Conservation (phyloP, 2,797 vertebrate genomes). For the Macropus fuliginosus region DNA sequence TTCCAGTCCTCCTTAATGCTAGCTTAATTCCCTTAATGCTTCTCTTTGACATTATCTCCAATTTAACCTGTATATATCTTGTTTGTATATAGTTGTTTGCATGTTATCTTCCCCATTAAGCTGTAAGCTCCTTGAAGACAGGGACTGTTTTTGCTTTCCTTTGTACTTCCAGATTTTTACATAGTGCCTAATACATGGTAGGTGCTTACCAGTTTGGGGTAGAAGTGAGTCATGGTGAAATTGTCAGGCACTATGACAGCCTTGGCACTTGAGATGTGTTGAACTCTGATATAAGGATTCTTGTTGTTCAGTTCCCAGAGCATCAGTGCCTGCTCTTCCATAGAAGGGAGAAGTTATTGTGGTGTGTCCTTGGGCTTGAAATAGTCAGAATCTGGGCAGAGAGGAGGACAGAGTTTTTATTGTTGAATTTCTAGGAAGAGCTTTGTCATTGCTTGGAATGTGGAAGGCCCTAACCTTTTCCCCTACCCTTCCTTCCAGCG, state of each 20-base stretch:
- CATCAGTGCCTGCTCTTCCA: neutral
- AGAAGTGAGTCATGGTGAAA: neutral
- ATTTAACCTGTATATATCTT: neutral
- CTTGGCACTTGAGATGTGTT: neutral
- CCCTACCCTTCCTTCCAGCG: neutral
- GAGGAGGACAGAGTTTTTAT: neutral
- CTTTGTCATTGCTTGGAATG: neutral
- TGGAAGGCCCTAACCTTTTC: neutral
- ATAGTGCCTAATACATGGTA: neutral
- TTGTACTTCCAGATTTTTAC: neutral
- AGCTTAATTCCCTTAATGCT: neutral
- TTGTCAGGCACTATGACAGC: neutral
- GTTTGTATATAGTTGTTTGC: neutral
- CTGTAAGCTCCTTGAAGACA: neutral
- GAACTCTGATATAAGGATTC: neutral
- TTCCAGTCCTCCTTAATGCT: neutral
- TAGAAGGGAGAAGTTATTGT: neutral
- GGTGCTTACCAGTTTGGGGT: neutral
- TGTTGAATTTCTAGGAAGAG: neutral
- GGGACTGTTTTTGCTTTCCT: neutral
- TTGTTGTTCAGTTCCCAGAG: neutral
- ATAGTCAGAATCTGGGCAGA: too few species aligned
- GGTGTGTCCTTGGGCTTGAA: neutral
- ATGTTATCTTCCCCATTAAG: neutral
- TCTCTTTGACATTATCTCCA: neutral